Percentiles rank a stretch among this genome's conserved stretches.
Evolutionary conservation across 2,888 invertebrate species (phyloP).

Genomic region (Rosalia funebris): DNA sequence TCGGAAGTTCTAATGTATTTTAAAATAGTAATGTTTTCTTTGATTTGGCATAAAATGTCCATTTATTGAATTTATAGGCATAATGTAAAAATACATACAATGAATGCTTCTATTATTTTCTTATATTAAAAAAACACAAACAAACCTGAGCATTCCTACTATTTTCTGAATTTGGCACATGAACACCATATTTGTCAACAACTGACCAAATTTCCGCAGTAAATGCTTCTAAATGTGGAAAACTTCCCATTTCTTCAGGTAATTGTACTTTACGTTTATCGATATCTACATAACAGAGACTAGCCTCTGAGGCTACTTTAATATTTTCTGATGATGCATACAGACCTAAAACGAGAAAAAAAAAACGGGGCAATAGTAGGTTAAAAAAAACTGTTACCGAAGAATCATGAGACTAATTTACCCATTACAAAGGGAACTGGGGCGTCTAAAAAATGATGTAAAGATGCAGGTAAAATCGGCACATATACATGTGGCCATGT

Average conservation of each 20-base stretch:
- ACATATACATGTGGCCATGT: conserved; percentile 99
- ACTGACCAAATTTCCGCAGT: conserved; percentile 83
- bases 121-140: too few relatives aligned
- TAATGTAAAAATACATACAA: too few relatives aligned
- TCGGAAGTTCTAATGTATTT: too few relatives aligned
- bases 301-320: conserved; percentile 82
- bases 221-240: conserved; percentile 90
- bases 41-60: too few relatives aligned
- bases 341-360: conserved; percentile 64
- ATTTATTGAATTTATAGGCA: too few relatives aligned
- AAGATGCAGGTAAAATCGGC: conserved; percentile 93
- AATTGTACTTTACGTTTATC: conserved; percentile 92
- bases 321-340: conserved; percentile 72
- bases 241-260: conserved; percentile 93
- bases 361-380: neutral
- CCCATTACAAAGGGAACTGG: conserved; percentile 99
- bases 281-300: conserved; percentile 94
- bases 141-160: conserved; percentile 52
- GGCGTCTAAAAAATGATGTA: conserved; percentile 97
- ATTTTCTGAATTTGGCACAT: conserved; percentile 59
- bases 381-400: neutral
- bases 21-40: too few relatives aligned
- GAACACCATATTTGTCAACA: conserved; percentile 75
- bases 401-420: too few relatives aligned
- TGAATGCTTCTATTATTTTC: too few relatives aligned